phyloP scores from a whole-genome alignment of 2,113 vertebrate genomes.

The Lepisosteus osseus region DNA sequence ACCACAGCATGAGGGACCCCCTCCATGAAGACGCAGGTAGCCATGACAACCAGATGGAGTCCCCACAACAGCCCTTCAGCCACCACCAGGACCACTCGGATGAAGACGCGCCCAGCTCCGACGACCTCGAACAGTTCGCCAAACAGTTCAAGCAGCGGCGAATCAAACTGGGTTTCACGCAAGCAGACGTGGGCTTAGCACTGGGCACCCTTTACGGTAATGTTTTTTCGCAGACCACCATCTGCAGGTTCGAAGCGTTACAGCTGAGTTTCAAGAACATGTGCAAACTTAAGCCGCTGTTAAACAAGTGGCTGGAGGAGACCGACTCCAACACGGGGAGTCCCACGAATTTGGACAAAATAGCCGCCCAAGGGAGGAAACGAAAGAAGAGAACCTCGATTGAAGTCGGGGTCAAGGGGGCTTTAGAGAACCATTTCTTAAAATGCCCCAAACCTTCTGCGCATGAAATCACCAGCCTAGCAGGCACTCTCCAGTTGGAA shows the following conservation, averaged over 20 bases:
- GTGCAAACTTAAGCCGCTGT: conserved; percentile 93
- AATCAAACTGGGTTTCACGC: conserved; percentile 97
- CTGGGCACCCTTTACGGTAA: conserved; percentile 95
- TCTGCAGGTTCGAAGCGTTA: conserved; percentile 97
- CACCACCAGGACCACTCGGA: conserved; percentile 91
- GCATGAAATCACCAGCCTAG: conserved; percentile 94
- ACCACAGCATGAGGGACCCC: conserved; percentile 81
- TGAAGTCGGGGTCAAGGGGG: conserved; percentile 96
- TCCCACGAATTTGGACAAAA: conserved; percentile 97
- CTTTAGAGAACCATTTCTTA: conserved; percentile 96
- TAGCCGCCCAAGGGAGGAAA: conserved; percentile 94
- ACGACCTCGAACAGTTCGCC: conserved; percentile 98
- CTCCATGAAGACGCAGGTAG: conserved; percentile 78
- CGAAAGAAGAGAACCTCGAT: conserved; percentile 98
- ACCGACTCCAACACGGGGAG: conserved; percentile 96
- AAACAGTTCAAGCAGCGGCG: conserved; percentile 98
- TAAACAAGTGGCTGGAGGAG: conserved; percentile 99
- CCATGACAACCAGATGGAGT: conserved; percentile 76
- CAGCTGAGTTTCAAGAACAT: conserved; percentile 98
- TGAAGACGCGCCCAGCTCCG: conserved; percentile 94
- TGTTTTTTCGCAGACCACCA: conserved; percentile 97
- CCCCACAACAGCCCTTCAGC: conserved; percentile 79
- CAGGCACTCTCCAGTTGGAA: conserved; percentile 94
- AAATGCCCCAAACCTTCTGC: conserved; percentile 98
- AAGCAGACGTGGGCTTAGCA: conserved; percentile 95